Base-by-base conservation (phyloP, 2,113 vertebrate species). In the Trematomus loennbergii region DNA sequence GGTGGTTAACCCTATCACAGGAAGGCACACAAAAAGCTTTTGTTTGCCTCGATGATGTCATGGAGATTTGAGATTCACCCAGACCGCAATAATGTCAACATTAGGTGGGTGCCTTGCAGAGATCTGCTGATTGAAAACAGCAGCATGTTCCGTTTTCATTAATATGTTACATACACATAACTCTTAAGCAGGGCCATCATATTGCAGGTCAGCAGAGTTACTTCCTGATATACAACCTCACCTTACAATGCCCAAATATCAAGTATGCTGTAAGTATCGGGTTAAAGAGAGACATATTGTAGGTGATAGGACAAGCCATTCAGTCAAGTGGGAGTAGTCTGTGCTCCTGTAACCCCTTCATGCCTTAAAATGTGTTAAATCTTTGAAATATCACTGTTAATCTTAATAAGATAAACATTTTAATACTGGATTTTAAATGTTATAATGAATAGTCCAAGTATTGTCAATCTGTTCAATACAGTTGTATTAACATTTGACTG, bases 381-480 rank as follows among this genome's bases (percentile, higher is more conserved):
- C 52, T 72, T 50, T 79, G 20, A 46, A 82, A 70, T 75, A 53
- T 52, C 20, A 78, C 66, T 53, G 50, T 7, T 3, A 75, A 72
- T 58, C 36, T 62, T 22, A 69, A 10, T 72, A 36, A 40, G 43
- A 29, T 55, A 66, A 76, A 75, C 48, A 71, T 55, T 49, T 16
- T 57, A 15, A 65, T 43, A 12, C 16, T 11, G 18, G 43, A 77
- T 68, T 61, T n/a, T 9, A 70, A 73, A 17, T 45, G 7, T 20
- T 9, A 48, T 15, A 12, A 79, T 29, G 36, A 12, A 3, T n/a
- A 62, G 5, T 10, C 1, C 45, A 8, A 8, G 55, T 16, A 18
- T 40, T n/a, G 50, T 22, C 40, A 49, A 36, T 22, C 33, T 54
- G 33, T 4, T 55, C 20, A 63, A 66, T 17, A 12, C 16, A 17